Conservation (phyloP, 2,113 vertebrate species). For the Seriola aureovittata region DNA sequence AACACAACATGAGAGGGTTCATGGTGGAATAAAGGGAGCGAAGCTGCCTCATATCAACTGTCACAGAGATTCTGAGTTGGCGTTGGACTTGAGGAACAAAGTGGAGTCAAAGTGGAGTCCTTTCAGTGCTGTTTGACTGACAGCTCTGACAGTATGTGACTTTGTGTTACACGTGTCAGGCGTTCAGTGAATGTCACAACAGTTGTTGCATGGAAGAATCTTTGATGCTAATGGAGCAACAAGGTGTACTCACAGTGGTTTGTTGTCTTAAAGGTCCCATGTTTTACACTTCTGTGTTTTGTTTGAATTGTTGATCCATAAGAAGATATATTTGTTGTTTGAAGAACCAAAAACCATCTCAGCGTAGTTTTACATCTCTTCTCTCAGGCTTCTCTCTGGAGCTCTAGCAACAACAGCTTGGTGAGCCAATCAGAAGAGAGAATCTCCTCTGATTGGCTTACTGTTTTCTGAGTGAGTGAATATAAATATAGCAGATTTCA, state of each 20-base stretch:
- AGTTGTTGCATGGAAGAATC: background rate
- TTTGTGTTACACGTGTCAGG: background rate
- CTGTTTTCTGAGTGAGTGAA: too few relatives aligned
- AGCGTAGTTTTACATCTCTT: too few relatives aligned
- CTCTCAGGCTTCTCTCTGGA: too few relatives aligned
- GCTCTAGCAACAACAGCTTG: too few relatives aligned
- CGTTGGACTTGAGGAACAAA: background rate
- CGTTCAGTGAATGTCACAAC: background rate
- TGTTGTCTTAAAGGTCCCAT: background rate
- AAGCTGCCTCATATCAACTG: constrained; percentile 28
- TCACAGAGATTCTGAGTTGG: constrained; percentile 18
- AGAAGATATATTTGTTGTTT: too few relatives aligned
- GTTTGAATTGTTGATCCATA: too few relatives aligned
- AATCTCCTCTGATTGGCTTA: too few relatives aligned
- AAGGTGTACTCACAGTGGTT: background rate
- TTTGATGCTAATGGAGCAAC: background rate
- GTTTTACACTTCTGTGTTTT: too few relatives aligned
- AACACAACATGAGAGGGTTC: constrained; percentile 25
- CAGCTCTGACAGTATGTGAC: background rate
- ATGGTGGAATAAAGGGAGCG: background rate
- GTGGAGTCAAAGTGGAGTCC: background rate
- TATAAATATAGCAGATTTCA: too few relatives aligned
- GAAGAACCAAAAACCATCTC: too few relatives aligned
- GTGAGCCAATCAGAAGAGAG: too few relatives aligned
- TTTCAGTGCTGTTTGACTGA: constrained; percentile 3